Conservation (phyloP, 2,888 invertebrate genomes). For the Pammene fasciana region DNA sequence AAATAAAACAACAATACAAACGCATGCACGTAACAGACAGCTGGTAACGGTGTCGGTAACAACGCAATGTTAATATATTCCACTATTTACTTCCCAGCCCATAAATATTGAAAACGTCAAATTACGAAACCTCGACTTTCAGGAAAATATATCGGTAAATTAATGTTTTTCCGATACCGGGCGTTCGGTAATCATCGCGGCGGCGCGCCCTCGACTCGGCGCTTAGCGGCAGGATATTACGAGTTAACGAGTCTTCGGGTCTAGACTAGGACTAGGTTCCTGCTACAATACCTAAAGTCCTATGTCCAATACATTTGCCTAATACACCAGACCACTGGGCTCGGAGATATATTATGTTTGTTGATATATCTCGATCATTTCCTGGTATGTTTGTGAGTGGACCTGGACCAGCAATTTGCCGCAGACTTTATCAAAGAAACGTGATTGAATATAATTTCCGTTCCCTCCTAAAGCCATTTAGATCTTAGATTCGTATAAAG, state of each 20-base stretch:
- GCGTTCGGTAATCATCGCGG: conserved; percentile 25
- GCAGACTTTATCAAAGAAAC: conserved; percentile 28
- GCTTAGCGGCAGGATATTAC: conserved; percentile 40
- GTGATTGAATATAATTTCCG: conserved; percentile 32
- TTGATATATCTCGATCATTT: conserved; percentile 25
- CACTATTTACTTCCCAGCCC: conserved; percentile 3
- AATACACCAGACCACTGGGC: conserved; percentile 8
- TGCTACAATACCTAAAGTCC: conserved; percentile 13
- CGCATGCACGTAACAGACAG: background rate
- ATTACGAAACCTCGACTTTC: conserved; percentile 16
- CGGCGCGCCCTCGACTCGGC: background rate
- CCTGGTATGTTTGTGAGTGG: conserved; percentile 24
- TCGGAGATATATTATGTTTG: conserved; percentile 8
- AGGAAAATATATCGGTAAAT: conserved; percentile 28
- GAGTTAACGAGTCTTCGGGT: conserved; percentile 26
- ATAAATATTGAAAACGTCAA: conserved; percentile 24
- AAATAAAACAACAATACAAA: background rate
- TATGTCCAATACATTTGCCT: conserved; percentile 11
- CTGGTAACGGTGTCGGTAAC: background rate
- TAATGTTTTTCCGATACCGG: conserved; percentile 33
- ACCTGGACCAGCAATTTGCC: conserved; percentile 18
- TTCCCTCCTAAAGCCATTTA: conserved; percentile 14
- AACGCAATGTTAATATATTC: conserved; percentile 13
- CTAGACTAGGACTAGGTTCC: conserved; percentile 35
- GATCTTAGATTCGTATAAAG: conserved; percentile 16